Percentiles rank a stretch among this genome's conserved stretches.
phyloP scores from a whole-genome alignment of 2,888 invertebrate species.

The Trilocha varians region DNA sequence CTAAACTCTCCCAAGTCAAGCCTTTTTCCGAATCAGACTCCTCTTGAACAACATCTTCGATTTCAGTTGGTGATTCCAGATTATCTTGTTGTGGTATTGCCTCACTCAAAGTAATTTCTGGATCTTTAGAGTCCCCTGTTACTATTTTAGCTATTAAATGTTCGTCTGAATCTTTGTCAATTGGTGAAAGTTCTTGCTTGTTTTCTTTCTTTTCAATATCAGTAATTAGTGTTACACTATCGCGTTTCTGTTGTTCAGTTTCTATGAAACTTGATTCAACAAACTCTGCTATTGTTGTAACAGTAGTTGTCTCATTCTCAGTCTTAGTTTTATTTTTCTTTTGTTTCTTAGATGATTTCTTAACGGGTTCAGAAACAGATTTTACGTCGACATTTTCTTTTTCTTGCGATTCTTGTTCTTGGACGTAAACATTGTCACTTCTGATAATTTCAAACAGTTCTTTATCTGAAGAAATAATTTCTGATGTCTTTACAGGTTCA shows the following conservation, averaged over 20 bases:
- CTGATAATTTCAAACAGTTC: neutral
- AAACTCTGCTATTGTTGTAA: neutral
- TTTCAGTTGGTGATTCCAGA: too few relatives aligned
- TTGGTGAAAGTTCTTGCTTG: neutral
- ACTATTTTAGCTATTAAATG: too few relatives aligned
- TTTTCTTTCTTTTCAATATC: neutral
- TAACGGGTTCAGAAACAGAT: conserved; percentile 1
- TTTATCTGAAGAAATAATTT: neutral
- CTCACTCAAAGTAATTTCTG: too few relatives aligned
- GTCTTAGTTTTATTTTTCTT: conserved; percentile 1
- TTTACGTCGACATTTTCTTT: conserved; percentile 3
- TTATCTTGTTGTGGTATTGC: too few relatives aligned
- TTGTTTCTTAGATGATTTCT: conserved; percentile 2
- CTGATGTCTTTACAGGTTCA: neutral
- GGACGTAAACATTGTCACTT: neutral
- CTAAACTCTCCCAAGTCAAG: neutral
- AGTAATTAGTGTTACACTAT: neutral
- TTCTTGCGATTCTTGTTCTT: neutral
- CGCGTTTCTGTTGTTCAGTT: neutral
- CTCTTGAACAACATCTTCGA: too few relatives aligned
- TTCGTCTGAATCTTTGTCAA: too few relatives aligned
- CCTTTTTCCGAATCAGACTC: neutral
- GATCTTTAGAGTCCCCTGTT: too few relatives aligned
- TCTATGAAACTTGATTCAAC: neutral
- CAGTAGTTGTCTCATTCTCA: neutral